A percentile compares a stretch with the other conserved stretches of the same genome.
phyloP scores from a whole-genome alignment of 2,797 vertebrate genomes.

The Anolis apletophallus region DNA sequence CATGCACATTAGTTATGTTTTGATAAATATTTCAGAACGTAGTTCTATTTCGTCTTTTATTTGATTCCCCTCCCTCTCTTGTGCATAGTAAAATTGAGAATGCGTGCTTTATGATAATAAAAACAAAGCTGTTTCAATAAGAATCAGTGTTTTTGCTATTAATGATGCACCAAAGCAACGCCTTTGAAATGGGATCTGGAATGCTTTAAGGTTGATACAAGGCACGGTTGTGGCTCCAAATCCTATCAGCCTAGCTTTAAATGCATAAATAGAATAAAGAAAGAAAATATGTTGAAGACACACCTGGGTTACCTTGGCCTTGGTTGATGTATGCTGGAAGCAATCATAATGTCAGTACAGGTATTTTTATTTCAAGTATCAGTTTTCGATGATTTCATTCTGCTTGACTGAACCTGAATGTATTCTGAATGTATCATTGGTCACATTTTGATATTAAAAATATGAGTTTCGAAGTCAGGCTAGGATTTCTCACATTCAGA shows the following conservation, averaged over 20 bases:
- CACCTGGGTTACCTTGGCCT: no score
- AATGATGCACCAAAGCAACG: background rate
- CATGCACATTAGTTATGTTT: background rate
- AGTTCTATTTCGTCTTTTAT: background rate
- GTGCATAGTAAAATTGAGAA: background rate
- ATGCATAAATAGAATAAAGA: background rate
- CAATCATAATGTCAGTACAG: background rate
- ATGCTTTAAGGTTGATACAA: background rate
- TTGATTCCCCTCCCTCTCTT: background rate
- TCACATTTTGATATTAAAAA: background rate
- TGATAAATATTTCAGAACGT: background rate
- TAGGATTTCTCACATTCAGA: background rate
- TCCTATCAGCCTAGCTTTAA: background rate
- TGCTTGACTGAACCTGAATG: background rate
- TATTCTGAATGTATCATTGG: background rate
- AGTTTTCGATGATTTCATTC: background rate
- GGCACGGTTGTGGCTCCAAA: background rate
- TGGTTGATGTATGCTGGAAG: no score
- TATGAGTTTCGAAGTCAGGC: background rate
- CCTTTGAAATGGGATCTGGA: background rate
- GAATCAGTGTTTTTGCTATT: background rate
- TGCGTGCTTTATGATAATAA: background rate
- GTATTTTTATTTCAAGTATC: background rate
- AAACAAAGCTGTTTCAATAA: background rate
- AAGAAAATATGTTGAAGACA: background rate